Conservation (phyloP, 1,140 invertebrate genomes). For the Musca domestica region DNA sequence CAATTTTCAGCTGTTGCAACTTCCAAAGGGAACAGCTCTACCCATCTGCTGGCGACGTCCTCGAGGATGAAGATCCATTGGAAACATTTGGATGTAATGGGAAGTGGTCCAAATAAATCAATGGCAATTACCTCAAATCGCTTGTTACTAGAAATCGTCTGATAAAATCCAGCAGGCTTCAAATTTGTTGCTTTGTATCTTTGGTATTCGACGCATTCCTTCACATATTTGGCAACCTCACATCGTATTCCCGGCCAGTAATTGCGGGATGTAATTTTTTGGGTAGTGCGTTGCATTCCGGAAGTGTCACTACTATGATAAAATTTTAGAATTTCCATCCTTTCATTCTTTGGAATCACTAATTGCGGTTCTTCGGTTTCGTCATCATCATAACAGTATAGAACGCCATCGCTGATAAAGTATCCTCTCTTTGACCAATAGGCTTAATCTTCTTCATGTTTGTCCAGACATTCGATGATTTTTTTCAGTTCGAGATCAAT, state of each 20-base stretch:
- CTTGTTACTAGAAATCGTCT: conserved; percentile 25
- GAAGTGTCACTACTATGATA: conserved; percentile 38
- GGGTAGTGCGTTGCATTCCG: conserved; percentile 33
- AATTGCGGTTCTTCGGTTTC: not conserved
- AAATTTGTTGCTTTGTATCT: conserved; percentile 31
- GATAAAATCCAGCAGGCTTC: conserved; percentile 32
- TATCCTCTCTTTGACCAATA: conserved; percentile 28
- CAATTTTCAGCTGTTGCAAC: not conserved
- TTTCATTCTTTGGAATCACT: conserved; percentile 28
- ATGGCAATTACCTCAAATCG: conserved; percentile 33
- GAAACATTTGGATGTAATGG: not conserved
- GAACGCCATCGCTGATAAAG: not conserved
- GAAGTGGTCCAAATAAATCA: conserved; percentile 2
- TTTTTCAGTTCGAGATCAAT: conserved; percentile 38
- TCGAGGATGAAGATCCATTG: not conserved
- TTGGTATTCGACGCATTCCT: conserved; percentile 34
- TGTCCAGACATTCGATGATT: conserved; percentile 28
- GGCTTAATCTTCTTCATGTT: not conserved
- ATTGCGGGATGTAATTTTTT: conserved; percentile 32
- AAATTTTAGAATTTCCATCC: conserved; percentile 23
- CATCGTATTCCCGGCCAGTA: conserved; percentile 41
- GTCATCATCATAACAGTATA: not conserved
- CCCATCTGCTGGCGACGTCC: not conserved
- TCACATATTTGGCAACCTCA: conserved; percentile 25
- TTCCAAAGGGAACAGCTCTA: not conserved